Evolutionary conservation across 2,888 invertebrate species (phyloP), one percentile per base, ranked within the genome.

Genomic region (Microctonus brassicae): DNA sequence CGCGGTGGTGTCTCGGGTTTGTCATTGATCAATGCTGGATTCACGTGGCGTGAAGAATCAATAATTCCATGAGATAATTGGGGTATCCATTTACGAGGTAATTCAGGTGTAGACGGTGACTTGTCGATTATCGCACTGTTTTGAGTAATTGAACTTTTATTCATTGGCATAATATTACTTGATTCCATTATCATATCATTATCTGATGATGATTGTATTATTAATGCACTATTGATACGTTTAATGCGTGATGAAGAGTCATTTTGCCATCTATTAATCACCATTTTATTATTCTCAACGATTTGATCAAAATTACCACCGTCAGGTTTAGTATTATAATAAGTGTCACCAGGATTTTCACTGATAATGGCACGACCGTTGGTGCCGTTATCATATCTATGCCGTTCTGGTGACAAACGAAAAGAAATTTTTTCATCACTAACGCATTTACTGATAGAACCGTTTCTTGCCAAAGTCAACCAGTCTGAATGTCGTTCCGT

Each of bases 401-500:
- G 42, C 64, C 70, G 70, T 22, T 73, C 74, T 67, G 71, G 72
- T 65, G 66, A 74, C 69, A 75, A 63, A 73, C 76, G 71, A 57
- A 70, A 69, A 62, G 72, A 39, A 47, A n/a, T 64, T 70, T 63
- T 60, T 62, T 47, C 17, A 24, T 29, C 71, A 39, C 53, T 11
- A 24, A 36, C 47, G 47, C 26, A 52, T 22, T 33, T 58, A 11
- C 47, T 57, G 55, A 74, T 42, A 58, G 70, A 70, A 57, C 80
- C 78, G 36, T 74, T 77, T 29, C 85, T 79, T 2, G 86, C 87
- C 9, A 84, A 79, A 70, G 77, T 83, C 75, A 87, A 68, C 88
- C 88, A 88, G 72, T 88, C 88, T 71, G 84, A 82, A 1, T 88
- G 74, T 13, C 83, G 80, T 22, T 82, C 84, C 4, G 81, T 83